phyloP scores from a whole-genome alignment of 1,140 invertebrate genomes.

The Aphelenchoides besseyi region DNA sequence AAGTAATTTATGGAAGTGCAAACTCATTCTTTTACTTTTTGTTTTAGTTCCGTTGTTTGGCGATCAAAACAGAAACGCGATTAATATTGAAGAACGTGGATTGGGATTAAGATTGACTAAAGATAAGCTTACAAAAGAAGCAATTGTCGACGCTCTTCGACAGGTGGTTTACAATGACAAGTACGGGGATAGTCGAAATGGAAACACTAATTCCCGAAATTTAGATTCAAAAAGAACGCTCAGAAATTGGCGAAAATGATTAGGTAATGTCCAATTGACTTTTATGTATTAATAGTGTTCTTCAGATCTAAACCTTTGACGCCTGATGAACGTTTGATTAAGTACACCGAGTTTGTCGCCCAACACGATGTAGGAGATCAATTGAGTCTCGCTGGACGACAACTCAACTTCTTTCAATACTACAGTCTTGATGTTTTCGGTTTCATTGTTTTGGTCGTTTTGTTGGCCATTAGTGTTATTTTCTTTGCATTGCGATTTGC shows the following conservation, averaged over 20 bases:
- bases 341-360: conserved; percentile 18
- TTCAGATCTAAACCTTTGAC: not conserved
- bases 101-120: not conserved
- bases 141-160: not conserved
- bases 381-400: not conserved
- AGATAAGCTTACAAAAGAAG: not conserved
- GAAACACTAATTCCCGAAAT: not conserved
- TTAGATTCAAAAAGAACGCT: conserved; percentile 20
- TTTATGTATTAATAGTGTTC: conserved; percentile 1
- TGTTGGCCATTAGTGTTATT: not conserved
- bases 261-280: not conserved
- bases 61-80: not conserved
- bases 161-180: not conserved
- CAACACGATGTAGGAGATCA: not conserved
- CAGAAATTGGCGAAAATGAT: conserved; percentile 4
- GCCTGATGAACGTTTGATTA: conserved; percentile 15
- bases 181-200: not conserved
- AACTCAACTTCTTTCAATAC: not conserved
- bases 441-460: not conserved
- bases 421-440: not conserved
- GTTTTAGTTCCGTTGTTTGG: conserved; percentile 10
- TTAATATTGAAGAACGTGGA: not conserved
- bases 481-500: not conserved
- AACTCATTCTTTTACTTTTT: not conserved
- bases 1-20: no score